phyloP scores from a whole-genome alignment of 2,113 vertebrate species.

The Jacana jacana region DNA sequence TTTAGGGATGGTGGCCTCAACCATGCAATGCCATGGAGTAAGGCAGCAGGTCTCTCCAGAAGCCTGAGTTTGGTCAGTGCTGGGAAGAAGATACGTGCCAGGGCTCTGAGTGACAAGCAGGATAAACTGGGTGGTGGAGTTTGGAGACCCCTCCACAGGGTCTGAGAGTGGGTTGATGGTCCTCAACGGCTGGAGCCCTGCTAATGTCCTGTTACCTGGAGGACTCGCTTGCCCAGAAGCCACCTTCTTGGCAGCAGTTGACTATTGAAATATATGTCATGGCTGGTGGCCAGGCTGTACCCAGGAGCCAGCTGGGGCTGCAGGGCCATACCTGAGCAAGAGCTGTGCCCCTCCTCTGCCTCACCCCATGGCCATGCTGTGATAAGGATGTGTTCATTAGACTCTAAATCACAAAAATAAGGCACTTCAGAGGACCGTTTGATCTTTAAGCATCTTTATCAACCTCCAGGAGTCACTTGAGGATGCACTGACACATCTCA shows the following conservation, averaged over 20 bases:
- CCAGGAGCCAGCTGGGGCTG: background rate
- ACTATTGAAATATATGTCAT: accelerated
- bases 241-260: background rate
- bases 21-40: accelerated
- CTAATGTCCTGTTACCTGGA: accelerated
- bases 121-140: background rate
- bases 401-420: background rate
- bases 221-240: background rate
- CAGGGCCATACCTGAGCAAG: no score
- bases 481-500: accelerated
- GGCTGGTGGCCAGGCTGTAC: background rate
- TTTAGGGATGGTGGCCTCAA: accelerated
- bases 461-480: background rate
- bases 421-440: accelerated
- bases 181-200: background rate
- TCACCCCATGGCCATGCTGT: background rate
- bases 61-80: accelerated
- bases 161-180: background rate
- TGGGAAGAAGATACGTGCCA: background rate
- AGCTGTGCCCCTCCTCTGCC: no score
- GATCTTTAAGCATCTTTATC: accelerated
- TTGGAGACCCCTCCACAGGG: no score
- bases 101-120: background rate
- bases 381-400: background rate
- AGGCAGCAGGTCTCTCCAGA: background rate